Evolutionary conservation across 2,113 vertebrate genomes (phyloP).

Genomic region (Pseudolaguvia tuberculata): DNA sequence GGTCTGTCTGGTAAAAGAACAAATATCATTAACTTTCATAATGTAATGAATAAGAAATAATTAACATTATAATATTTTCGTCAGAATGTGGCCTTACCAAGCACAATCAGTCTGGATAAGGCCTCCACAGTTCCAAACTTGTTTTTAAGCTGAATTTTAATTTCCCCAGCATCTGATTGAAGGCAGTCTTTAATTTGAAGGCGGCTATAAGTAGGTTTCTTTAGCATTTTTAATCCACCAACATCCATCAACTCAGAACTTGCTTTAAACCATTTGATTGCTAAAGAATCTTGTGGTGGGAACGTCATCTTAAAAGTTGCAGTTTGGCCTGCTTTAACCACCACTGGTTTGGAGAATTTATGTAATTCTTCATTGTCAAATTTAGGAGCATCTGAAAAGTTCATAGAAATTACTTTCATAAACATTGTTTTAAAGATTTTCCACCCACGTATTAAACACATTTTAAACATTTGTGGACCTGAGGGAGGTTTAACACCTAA

Average conservation of each 20-base stretch:
- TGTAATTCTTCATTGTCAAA: conserved; percentile 70
- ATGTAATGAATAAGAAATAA: not conserved
- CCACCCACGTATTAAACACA: too few species aligned
- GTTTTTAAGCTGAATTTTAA: conserved; percentile 78
- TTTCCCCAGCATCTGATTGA: conserved; percentile 73
- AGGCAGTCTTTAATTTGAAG: conserved; percentile 72
- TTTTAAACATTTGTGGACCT: too few species aligned
- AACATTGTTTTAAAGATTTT: too few species aligned
- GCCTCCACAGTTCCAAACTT: conserved; percentile 69
- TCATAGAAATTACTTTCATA: not conserved
- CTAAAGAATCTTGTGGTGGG: conserved; percentile 66
- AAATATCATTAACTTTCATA: not conserved
- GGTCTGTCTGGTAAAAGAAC: conserved; percentile 68
- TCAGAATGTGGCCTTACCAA: conserved; percentile 61
- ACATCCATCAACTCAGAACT: conserved; percentile 64
- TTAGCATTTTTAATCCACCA: conserved; percentile 66
- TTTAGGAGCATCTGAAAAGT: conserved; percentile 63
- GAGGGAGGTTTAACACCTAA: too few species aligned
- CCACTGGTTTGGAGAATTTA: conserved; percentile 72
- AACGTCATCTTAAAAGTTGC: conserved; percentile 76
- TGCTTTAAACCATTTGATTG: conserved; percentile 75
- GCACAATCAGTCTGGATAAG: conserved; percentile 67
- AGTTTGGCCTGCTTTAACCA: conserved; percentile 73
- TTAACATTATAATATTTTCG: not conserved
- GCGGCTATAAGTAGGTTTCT: conserved; percentile 65